Percentiles rank a stretch among this genome's conserved stretches.
phyloP scores from a whole-genome alignment of 2,797 vertebrate genomes.

The Tangara arthus region DNA sequence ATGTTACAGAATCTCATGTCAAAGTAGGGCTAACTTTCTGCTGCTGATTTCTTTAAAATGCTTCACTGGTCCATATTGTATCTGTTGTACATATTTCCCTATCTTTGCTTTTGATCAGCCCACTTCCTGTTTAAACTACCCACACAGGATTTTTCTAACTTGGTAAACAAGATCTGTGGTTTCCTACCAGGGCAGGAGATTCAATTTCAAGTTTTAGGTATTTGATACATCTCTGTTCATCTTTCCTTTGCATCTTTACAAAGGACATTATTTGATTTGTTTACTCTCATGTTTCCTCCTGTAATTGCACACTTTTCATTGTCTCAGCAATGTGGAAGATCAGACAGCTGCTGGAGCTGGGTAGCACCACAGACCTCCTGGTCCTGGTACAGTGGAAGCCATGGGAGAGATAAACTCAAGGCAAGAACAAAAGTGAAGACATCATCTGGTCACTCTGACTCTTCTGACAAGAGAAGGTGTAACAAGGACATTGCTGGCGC shows the following conservation, averaged over 20 bases:
- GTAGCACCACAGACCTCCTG: not conserved
- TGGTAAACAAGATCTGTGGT: conserved; percentile 44
- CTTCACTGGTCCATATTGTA: not conserved
- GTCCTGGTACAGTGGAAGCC: not conserved
- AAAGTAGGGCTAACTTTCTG: not conserved
- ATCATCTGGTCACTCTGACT: not conserved
- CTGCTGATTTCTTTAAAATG: not conserved
- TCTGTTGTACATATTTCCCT: not conserved
- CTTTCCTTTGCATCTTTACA: not conserved
- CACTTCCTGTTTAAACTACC: conserved; percentile 52
- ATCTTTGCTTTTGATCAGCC: conserved; percentile 42
- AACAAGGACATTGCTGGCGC: not conserved
- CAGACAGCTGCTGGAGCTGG: not conserved
- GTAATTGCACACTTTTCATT: not conserved
- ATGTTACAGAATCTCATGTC: not conserved
- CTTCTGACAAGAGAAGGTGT: not conserved
- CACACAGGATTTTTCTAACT: conserved; percentile 6
- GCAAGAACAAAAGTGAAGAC: not conserved
- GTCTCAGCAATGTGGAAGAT: not conserved
- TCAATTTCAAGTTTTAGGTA: not conserved
- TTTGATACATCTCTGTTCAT: not conserved
- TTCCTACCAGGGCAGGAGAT: conserved; percentile 2
- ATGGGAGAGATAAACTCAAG: not conserved
- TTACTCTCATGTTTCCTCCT: not conserved
- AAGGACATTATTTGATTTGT: not conserved